phyloP scores from a whole-genome alignment of 2,888 invertebrate species.

The Drosophila emarginata region DNA sequence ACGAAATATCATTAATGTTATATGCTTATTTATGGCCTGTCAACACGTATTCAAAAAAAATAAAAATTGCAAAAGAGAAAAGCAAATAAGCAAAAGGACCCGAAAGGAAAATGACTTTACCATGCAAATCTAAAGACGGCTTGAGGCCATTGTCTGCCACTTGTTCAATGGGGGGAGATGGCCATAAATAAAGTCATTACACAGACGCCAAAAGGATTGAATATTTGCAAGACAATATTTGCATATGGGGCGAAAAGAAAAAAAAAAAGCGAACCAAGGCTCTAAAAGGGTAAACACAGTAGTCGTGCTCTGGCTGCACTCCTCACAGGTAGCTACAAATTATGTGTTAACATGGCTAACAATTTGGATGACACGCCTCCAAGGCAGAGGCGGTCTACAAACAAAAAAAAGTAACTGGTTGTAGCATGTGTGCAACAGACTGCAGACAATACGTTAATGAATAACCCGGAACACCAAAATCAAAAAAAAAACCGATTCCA shows the following conservation, averaged over 20 bases:
- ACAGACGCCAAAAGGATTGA: slow-evolving; percentile 48
- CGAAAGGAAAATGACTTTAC: slow-evolving; percentile 38
- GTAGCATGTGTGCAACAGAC: neutral
- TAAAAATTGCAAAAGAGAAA: too few relatives aligned
- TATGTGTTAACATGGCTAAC: slow-evolving; percentile 68
- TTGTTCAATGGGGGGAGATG: neutral
- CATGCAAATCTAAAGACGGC: slow-evolving; percentile 56
- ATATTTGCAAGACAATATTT: slow-evolving; percentile 53
- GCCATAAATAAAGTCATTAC: slow-evolving; percentile 76
- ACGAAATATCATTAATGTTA: slow-evolving; percentile 53
- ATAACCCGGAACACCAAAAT: slow-evolving; percentile 19
- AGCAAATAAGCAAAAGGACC: slow-evolving; percentile 33
- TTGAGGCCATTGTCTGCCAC: slow-evolving; percentile 53
- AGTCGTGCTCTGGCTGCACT: slow-evolving; percentile 16
- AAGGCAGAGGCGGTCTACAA: neutral
- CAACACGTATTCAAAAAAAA: slow-evolving; percentile 55
- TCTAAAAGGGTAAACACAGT: slow-evolving; percentile 47
- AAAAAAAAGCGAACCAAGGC: slow-evolving; percentile 17
- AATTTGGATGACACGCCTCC: slow-evolving; percentile 61
- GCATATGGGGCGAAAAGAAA: slow-evolving; percentile 51
- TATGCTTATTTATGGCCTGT: slow-evolving; percentile 59
- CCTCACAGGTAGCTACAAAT: slow-evolving; percentile 61
- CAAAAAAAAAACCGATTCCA: neutral
- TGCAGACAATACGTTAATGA: slow-evolving; percentile 4
- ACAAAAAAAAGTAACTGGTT: neutral